phyloP scores from a whole-genome alignment of 2,113 vertebrate species.

The Perognathus longimembris region DNA sequence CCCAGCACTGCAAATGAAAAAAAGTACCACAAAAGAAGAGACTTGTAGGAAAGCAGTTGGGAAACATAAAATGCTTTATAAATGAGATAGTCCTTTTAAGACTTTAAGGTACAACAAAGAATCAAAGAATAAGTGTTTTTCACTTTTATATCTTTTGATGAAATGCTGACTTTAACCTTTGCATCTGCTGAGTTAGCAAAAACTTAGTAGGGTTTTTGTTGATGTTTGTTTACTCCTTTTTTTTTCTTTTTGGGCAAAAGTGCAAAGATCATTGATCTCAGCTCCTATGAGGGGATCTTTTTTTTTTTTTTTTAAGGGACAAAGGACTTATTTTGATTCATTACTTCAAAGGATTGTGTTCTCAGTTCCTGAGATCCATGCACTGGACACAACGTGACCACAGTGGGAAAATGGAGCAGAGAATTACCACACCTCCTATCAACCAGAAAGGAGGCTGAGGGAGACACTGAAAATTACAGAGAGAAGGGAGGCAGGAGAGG shows the following conservation, averaged over 20 bases:
- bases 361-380: too few relatives aligned
- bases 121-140: not conserved
- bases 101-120: slow-evolving; percentile 49
- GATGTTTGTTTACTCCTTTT: too few relatives aligned
- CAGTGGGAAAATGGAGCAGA: too few relatives aligned
- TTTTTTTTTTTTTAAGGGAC: too few relatives aligned
- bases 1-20: not conserved
- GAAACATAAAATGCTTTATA: slow-evolving; percentile 39
- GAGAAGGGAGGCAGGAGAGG: too few relatives aligned
- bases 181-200: not conserved
- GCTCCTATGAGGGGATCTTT: not conserved
- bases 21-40: slow-evolving; percentile 21
- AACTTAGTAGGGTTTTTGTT: not conserved
- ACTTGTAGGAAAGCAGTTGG: not conserved
- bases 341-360: too few relatives aligned
- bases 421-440: too few relatives aligned
- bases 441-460: too few relatives aligned
- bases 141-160: not conserved
- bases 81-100: slow-evolving; percentile 29
- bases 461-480: too few relatives aligned
- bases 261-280: not conserved
- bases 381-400: too few relatives aligned
- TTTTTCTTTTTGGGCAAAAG: not conserved
- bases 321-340: too few relatives aligned
- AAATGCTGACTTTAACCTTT: slow-evolving; percentile 20